Percentiles rank a stretch among this genome's conserved stretches.
Conservation (phyloP, 64 coral and sea anemone species). For the Dendrophyllia cribrosa region DNA sequence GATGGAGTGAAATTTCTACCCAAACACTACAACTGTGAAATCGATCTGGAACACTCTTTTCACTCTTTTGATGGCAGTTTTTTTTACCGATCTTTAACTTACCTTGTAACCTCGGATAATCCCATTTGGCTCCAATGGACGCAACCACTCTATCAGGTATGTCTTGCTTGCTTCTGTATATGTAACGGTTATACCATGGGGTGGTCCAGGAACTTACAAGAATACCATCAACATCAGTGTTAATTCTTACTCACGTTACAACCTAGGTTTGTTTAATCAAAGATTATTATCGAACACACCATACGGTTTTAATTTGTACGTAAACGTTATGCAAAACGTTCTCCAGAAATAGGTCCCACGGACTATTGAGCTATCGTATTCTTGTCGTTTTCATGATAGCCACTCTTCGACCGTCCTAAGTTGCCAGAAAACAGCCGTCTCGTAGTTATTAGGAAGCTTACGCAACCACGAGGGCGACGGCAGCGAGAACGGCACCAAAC, state of each 20-base stretch:
- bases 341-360: no score
- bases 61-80: not conserved
- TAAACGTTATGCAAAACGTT: no score
- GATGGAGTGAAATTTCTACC: not conserved
- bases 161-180: not conserved
- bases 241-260: not conserved
- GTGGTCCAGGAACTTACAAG: constrained; percentile 3
- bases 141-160: not conserved
- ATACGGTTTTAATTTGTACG: no score
- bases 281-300: not conserved
- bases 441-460: no score
- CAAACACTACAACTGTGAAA: not conserved
- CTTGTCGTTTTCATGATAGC: no score
- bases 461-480: no score
- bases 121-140: constrained; percentile 1
- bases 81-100: not conserved
- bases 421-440: no score
- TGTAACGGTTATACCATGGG: not conserved
- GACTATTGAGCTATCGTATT: no score
- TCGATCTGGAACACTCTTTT: not conserved
- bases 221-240: not conserved
- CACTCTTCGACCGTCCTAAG: no score
- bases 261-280: not conserved
- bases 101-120: constrained; percentile 36
- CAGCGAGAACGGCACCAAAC: no score